Base-by-base conservation (phyloP, 1,140 invertebrate species). In the Tigriopus japonicus region DNA sequence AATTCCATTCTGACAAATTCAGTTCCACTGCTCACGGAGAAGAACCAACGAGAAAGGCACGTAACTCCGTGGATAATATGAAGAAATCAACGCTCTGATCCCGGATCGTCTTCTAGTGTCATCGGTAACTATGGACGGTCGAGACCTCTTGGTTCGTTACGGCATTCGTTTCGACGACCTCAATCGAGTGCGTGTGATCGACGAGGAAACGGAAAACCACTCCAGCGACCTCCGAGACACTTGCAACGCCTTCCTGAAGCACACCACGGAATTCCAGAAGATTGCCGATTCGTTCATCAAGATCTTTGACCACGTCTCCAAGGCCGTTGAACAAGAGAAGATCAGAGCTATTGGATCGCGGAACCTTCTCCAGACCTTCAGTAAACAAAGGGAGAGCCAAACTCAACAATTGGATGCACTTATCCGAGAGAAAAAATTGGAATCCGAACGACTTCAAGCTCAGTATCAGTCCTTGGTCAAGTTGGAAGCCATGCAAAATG, bases 161-260 rank as follows among this genome's bases (percentile, higher is more conserved):
- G 55, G 55, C 13, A 41, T 58, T 19, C 55, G 42, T 23, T 40
- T 58, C 10, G 55, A 58, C 41, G 55, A 58, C 28, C 28, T 58
- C 17, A 58, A 42, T 42, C 24, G 55, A 17, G 17, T 58, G n/a
- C 24, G 55, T 3, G 55, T 58, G 15, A 28, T 58, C 12, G 55
- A 58, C 17, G 55, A 58, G 28, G 55, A 15, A 15, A 17, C 55
- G 3, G 55, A 15, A 5, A 58, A 14, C 21, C 55, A 58, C n/a
- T 28, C 28, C 15, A 40, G 42, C n/a, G 55, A 58, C 17, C 55
- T 58, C 28, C 24, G 40, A n/a, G 55, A 43, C 28, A 35, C 24
- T 42, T 58, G 21, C 41, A n/a, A 23, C 14, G 55, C 35, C 21
- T 58, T 58, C 41, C 24, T 58, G 28, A 3, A n/a, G 15, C 5